Base-by-base conservation (phyloP, 2,113 vertebrate genomes). In the Pipa parva region DNA sequence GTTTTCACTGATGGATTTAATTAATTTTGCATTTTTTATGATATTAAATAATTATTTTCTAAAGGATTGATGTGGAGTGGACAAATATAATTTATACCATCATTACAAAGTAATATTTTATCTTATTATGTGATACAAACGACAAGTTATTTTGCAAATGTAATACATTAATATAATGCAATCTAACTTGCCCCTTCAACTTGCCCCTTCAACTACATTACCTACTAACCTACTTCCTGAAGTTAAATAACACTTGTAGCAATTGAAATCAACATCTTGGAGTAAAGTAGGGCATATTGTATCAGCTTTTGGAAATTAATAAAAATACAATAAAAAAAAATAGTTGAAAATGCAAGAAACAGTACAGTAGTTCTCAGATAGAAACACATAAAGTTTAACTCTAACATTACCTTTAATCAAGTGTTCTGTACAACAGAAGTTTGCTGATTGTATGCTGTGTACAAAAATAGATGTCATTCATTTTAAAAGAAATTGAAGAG, bases 111-210 rank as follows among this genome's bases (percentile, higher is more conserved):
- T 42, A n/a, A 42, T 42, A n/a, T 42, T 15, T 42, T 42, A 42
- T n/a, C 39, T n/a, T 3, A 42, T 2, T 42, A 5, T 12, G 39
- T 42, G 39, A 42, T 15, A n/a, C 39, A 9, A 36, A 13, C 33
- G 9, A 13, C 33, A 55, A 28, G 28, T 55, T 20, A 57, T 39
- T 59, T 59, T 21, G 39, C 31, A 33, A 39, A 28, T 13, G 37
- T 59, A 59, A 11, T 39, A 39, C 24, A 59, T 37, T 37, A 37
- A 12, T 7, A 39, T 59, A 59, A 59, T 59, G 21, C 37, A 59
- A 39, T 59, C 20, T 37, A 3, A 25, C 21, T n/a, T 11, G n/a
- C 12, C 33, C 28, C 18, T 9, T 28, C 29, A 18, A 58, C 20
- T 25, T 11, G n/a, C 12, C 33, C 28, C 18, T 9, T 28, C 29